Base-by-base conservation (phyloP, 2,113 vertebrate genomes). In the Corapipo altera region DNA sequence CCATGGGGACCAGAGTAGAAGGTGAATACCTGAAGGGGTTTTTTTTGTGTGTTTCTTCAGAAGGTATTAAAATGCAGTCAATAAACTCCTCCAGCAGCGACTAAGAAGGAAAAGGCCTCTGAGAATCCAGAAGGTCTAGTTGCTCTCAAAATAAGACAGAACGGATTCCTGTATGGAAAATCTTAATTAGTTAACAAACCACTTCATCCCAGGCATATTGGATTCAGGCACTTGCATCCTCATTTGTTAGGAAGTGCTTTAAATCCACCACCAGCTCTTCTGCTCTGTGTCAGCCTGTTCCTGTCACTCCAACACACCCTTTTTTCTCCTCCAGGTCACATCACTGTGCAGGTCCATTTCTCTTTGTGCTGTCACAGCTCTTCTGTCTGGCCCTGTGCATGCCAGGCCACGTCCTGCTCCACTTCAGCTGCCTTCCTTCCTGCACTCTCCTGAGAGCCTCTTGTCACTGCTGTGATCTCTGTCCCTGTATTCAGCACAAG, bases 1-100 rank as follows among this genome's bases (percentile, higher is more conserved):
- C 78, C 73, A 81, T 43, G 69, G 80, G 88, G 82, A 88, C 65
- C 61, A 89, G 55, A 84, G 65, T 2, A 90, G 62, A 64, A 75
- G 77, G 84, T 65, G 64, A 82, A 87, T 39, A 13, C 1, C 2
- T 43, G 28, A 70, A 39, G 46, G 48, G 5, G 21, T 14, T 39
- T 85, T 65, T 62, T 54, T 41, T 64, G 35, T 72, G 41, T 59
- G 48, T 19, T 46, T 77, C 61, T 93, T 85, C 52, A 94, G 83
- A 92, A 93, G 41, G 49, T 49, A 76, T 81, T 70, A 91, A 90
- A 90, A 95, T 81, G 79, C 86, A 96, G 61, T 78, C 95, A 89
- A 71, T 84, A 70, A 89, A 83, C 37, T 85, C 67, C 59, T 83
- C 67, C 85, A 51, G 46, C 14, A 74, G 33, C 64, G 12, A 43